phyloP scores from a whole-genome alignment of 2,113 vertebrate genomes.

The Peromyscus polionotus region DNA sequence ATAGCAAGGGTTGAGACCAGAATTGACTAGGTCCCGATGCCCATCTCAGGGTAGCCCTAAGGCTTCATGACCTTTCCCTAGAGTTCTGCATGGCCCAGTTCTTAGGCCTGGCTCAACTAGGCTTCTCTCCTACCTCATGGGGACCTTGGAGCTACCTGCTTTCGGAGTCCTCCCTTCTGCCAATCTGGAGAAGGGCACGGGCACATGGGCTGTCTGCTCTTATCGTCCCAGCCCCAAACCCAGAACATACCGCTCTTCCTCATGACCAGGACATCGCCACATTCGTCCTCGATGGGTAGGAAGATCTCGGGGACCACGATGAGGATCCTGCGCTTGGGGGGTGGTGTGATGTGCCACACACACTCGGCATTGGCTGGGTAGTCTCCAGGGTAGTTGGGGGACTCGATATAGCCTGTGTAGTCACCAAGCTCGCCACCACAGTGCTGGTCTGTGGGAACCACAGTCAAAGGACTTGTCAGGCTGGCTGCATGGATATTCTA shows the following conservation, averaged over 20 bases:
- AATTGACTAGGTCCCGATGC: not conserved
- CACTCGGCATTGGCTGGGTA: conserved; percentile 91
- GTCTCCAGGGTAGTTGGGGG: conserved; percentile 91
- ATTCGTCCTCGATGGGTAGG: conserved; percentile 91
- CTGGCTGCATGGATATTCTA: not conserved
- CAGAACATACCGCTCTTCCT: conserved; percentile 90
- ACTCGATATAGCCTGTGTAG: conserved; percentile 91
- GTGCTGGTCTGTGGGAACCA: conserved; percentile 87
- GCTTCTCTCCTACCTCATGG: not conserved
- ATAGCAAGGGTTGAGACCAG: not conserved
- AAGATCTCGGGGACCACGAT: conserved; percentile 92
- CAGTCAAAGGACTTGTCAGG: not conserved
- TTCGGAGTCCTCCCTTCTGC: not conserved
- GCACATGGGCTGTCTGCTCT: accelerated
- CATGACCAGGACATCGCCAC: conserved; percentile 91
- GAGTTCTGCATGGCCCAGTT: not conserved
- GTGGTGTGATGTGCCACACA: conserved; percentile 91
- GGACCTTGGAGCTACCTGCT: not conserved
- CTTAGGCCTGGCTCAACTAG: not conserved
- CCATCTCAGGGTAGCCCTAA: not conserved
- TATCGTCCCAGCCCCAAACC: not conserved
- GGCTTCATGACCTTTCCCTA: not conserved
- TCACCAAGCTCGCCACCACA: conserved; percentile 92
- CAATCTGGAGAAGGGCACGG: accelerated
- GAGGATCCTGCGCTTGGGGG: conserved; percentile 91